Evolutionary conservation across 2,113 vertebrate genomes (phyloP).

Genomic region (Sorex fumeus): DNA sequence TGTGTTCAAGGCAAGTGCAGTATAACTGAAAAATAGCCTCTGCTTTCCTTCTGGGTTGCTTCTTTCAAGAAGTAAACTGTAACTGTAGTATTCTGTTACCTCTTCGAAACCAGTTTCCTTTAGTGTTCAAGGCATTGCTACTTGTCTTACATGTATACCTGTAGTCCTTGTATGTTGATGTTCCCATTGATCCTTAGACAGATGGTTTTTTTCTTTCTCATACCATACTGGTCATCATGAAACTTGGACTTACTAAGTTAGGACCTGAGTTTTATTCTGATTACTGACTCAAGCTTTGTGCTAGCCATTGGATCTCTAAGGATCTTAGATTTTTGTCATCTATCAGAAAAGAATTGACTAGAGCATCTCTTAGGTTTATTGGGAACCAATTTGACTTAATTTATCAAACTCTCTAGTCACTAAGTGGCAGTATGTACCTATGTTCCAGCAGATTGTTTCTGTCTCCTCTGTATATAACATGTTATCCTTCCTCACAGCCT

Average conservation of each 20-base stretch:
- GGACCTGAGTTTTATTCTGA: constrained; percentile 28
- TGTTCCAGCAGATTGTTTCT: constrained; percentile 7
- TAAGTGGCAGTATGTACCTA: background rate
- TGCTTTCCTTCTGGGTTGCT: constrained; percentile 48
- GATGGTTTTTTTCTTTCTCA: constrained; percentile 4
- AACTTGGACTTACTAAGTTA: background rate
- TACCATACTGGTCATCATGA: background rate
- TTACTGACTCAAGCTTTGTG: background rate
- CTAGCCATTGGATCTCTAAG: background rate
- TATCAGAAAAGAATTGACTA: constrained; percentile 48
- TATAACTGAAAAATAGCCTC: constrained; percentile 35
- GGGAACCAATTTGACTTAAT: constrained; percentile 51
- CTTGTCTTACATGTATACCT: constrained; percentile 7
- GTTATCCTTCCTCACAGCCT: constrained; percentile 19
- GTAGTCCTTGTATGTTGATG: background rate
- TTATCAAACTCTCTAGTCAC: constrained; percentile 25
- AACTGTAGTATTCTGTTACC: background rate
- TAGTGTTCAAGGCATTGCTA: background rate
- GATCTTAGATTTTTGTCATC: constrained; percentile 58
- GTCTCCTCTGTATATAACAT: constrained; percentile 10
- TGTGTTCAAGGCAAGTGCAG: background rate
- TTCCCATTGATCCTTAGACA: background rate
- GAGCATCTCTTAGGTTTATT: constrained; percentile 48
- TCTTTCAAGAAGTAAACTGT: constrained; percentile 64
- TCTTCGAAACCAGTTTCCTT: background rate